Conservation (phyloP, 2,888 invertebrate species). For the Hypselothyrea guttata region DNA sequence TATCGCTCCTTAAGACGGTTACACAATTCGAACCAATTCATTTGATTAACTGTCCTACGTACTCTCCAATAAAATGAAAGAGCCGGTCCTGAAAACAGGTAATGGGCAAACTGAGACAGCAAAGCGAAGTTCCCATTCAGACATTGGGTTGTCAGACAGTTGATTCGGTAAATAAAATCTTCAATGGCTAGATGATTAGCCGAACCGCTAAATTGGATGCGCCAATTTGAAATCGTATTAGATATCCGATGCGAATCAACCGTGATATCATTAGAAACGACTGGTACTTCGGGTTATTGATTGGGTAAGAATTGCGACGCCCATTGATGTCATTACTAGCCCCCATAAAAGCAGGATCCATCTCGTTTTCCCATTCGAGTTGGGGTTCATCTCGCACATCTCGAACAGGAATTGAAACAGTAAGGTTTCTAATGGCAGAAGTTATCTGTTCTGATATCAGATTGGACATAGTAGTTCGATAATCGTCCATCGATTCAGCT, state of each 20-base stretch:
- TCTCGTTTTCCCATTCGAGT: slow-evolving; percentile 3
- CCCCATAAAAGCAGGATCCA: not conserved
- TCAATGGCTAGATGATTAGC: not conserved
- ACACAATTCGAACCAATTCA: slow-evolving; percentile 1
- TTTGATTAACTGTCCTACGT: not conserved
- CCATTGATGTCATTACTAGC: not conserved
- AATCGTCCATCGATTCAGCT: not conserved
- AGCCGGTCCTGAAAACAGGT: not conserved
- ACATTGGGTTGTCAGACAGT: not conserved
- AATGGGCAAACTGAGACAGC: not conserved
- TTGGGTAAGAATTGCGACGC: too few relatives aligned
- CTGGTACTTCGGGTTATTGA: too few relatives aligned
- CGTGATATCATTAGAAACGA: too few relatives aligned
- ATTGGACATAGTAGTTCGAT: not conserved
- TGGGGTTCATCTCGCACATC: not conserved
- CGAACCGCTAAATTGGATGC: not conserved
- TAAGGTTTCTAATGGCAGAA: not conserved
- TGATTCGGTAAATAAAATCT: slow-evolving; percentile 7
- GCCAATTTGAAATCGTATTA: not conserved
- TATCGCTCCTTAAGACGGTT: not conserved
- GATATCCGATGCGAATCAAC: not conserved
- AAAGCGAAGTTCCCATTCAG: not conserved
- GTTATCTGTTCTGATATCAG: not conserved
- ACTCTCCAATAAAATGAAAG: slow-evolving; percentile 3
- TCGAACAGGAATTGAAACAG: not conserved